A percentile compares a stretch with the other conserved stretches of the same genome.
phyloP scores from a whole-genome alignment of 2,888 invertebrate genomes.

The Campoletis raptor region DNA sequence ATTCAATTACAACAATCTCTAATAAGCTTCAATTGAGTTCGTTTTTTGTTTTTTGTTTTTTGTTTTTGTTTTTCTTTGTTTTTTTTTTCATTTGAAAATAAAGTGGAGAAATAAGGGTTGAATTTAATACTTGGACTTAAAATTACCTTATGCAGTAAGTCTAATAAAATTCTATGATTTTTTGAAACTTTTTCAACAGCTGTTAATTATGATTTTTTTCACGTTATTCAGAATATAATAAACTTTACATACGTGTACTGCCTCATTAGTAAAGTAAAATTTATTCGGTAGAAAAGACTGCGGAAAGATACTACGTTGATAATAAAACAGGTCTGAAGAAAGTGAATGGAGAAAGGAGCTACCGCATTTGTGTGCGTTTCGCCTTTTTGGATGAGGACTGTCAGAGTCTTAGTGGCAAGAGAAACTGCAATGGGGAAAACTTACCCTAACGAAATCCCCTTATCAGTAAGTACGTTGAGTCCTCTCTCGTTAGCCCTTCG shows the following conservation, averaged over 20 bases:
- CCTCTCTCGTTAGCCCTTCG: constrained; percentile 50
- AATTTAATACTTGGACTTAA: neutral
- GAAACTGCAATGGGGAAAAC: constrained; percentile 36
- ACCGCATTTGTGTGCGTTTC: constrained; percentile 42
- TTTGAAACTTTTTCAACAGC: neutral
- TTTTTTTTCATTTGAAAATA: neutral
- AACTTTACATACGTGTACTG: neutral
- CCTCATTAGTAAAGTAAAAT: constrained; percentile 54
- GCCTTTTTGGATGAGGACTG: constrained; percentile 49
- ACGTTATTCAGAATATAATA: neutral
- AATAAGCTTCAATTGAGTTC: neutral
- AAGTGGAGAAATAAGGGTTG: neutral
- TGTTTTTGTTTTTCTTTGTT: neutral
- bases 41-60: neutral
- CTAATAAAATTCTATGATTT: neutral
- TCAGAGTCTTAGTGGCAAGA: constrained; percentile 21
- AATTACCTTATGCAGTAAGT: neutral
- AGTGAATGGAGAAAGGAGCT: constrained; percentile 50
- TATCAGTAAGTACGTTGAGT: constrained; percentile 56
- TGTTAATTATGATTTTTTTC: neutral
- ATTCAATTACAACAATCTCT: neutral
- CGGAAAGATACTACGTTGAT: constrained; percentile 43
- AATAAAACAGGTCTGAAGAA: constrained; percentile 50
- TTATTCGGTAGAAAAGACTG: constrained; percentile 1
- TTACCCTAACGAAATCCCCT: constrained; percentile 47